Evolutionary conservation across 2,113 vertebrate genomes (phyloP).

Genomic region (Amblyopsis rosae): DNA sequence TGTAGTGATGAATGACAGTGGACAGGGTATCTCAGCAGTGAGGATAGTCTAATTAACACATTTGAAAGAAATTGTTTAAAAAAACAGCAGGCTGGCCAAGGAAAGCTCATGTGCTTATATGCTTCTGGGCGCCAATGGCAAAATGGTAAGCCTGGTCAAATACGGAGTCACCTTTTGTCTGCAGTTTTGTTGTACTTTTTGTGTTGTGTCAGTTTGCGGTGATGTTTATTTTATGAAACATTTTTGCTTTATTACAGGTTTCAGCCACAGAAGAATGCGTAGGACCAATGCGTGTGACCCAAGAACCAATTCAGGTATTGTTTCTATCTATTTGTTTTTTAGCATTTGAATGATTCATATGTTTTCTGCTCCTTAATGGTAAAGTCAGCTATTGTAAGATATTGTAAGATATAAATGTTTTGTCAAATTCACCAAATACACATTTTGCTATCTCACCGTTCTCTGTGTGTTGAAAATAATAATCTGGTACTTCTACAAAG

Average conservation of each 20-base stretch:
- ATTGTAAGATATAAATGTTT: too few species aligned
- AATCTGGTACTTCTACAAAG: too few species aligned
- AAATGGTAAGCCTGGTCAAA: constrained; percentile 59
- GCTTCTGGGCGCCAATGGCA: constrained; percentile 62
- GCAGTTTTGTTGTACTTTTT: not conserved
- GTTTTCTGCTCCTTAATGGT: too few species aligned
- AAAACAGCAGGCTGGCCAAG: not conserved
- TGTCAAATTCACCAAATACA: too few species aligned
- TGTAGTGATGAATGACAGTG: not conserved
- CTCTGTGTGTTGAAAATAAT: too few species aligned
- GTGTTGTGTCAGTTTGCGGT: not conserved
- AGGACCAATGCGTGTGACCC: constrained; percentile 92
- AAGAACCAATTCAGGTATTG: constrained; percentile 91
- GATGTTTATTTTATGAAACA: not conserved
- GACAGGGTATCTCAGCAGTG: not conserved
- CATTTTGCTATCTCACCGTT: too few species aligned
- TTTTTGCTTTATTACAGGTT: constrained; percentile 74
- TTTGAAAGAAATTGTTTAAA: too few species aligned
- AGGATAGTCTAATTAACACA: too few species aligned
- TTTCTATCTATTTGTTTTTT: not conserved
- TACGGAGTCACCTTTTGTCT: not conserved
- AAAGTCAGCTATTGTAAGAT: too few species aligned
- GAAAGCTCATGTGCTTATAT: constrained; percentile 46
- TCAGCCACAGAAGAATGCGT: constrained; percentile 87
- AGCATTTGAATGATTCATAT: too few species aligned